These are phyloP conservation scores for Crenuchus spilurus DNA, from an alignment of 2,797 vertebrate genomes.

Conservation along the genomic window DNA sequence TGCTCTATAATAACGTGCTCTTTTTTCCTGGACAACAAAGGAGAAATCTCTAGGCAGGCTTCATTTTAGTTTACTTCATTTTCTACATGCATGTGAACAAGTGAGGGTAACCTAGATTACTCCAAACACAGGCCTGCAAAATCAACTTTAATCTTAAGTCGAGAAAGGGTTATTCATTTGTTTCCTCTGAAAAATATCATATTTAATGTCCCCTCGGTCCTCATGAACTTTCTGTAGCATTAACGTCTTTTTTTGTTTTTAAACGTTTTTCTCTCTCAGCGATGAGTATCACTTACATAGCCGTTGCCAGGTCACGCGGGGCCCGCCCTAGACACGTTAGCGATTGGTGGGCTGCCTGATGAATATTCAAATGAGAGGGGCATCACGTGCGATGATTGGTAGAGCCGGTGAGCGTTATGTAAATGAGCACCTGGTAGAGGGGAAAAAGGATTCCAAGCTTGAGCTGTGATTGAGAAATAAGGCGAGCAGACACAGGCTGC, in stretches of 20 bases:
- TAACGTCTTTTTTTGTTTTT: too few species aligned
- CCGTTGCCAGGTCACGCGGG: conserved; percentile 52
- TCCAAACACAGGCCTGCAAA: neutral
- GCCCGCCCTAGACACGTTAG: conserved; percentile 57
- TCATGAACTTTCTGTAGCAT: conserved; percentile 52
- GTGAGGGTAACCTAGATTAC: neutral
- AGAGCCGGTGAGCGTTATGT: conserved; percentile 77
- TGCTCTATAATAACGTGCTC: conserved; percentile 76
- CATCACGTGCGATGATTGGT: conserved; percentile 73
- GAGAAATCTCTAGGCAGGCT: conserved; percentile 26
- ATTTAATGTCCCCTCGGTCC: conserved; percentile 59
- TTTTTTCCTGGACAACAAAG: conserved; percentile 61
- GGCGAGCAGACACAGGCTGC: neutral
- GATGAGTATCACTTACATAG: conserved; percentile 49
- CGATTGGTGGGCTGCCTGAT: conserved; percentile 68
- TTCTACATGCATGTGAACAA: neutral
- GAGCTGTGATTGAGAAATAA: conserved; percentile 49
- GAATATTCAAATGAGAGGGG: conserved; percentile 73
- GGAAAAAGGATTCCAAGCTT: conserved; percentile 26
- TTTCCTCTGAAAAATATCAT: conserved; percentile 53
- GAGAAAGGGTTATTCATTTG: conserved; percentile 56
- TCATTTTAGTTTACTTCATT: conserved; percentile 1
- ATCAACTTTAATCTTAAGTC: conserved; percentile 8
- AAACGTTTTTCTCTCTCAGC: conserved; percentile 39
- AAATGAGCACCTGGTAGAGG: conserved; percentile 84